Conservation (phyloP, 2,888 invertebrate species). For the Lasioglossum leucozonium region DNA sequence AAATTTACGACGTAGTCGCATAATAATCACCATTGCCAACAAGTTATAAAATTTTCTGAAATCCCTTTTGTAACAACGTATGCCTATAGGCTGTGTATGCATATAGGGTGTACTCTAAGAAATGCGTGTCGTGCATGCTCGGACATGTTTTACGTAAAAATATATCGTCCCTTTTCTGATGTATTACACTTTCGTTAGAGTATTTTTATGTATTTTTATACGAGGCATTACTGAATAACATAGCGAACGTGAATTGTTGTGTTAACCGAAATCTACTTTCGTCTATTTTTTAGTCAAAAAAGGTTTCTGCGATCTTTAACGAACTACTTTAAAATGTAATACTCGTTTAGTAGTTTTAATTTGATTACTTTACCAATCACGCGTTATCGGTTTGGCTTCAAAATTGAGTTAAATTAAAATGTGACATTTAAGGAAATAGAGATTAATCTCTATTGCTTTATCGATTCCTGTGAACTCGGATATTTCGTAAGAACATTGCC, state of each 20-base stretch:
- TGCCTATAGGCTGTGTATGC: conserved; percentile 50
- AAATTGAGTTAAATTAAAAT: background rate
- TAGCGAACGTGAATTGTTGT: background rate
- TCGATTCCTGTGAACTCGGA: background rate
- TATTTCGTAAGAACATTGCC: background rate
- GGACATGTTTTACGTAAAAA: background rate
- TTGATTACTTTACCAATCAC: background rate
- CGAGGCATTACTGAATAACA: background rate
- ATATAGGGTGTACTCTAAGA: conserved; percentile 31
- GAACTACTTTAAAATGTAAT: background rate
- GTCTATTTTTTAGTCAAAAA: background rate
- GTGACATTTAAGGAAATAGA: background rate
- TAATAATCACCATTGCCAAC: conserved; percentile 68
- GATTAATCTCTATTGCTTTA: background rate
- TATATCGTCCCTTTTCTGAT: background rate
- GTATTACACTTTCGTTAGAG: background rate
- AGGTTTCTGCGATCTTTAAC: no score
- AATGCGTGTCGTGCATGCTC: conserved; percentile 17
- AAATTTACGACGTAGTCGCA: conserved; percentile 61
- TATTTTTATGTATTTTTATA: background rate
- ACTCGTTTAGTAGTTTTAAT: background rate
- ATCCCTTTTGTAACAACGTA: conserved; percentile 65
- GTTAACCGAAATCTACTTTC: background rate
- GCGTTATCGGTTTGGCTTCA: no score
- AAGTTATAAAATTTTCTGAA: conserved; percentile 75